phyloP scores from a whole-genome alignment of 2,797 vertebrate genomes.

The Falco columbarius region DNA sequence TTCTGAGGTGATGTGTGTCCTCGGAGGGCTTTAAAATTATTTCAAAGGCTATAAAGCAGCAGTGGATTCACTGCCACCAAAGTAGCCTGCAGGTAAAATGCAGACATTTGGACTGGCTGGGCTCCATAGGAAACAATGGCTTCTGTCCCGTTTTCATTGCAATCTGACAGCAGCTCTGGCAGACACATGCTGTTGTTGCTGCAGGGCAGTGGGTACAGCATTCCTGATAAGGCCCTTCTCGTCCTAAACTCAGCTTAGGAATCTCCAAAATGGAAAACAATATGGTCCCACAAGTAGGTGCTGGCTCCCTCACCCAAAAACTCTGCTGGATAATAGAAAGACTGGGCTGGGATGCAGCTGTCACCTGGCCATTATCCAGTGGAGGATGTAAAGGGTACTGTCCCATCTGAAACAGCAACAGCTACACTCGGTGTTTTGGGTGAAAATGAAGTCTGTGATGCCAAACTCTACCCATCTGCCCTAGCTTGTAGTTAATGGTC shows the following conservation, averaged over 20 bases:
- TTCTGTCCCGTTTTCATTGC: neutral
- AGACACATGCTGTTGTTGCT: accelerated
- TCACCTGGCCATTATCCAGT: neutral
- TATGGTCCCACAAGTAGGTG: neutral
- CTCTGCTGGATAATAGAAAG: neutral
- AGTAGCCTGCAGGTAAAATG: neutral
- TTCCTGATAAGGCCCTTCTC: neutral
- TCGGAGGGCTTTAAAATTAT: neutral
- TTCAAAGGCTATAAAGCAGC: neutral
- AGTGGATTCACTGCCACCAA: neutral
- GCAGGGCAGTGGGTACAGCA: neutral
- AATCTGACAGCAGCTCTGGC: neutral
- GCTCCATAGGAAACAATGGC: neutral
- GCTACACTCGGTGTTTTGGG: neutral
- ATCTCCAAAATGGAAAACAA: neutral
- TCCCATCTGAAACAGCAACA: neutral
- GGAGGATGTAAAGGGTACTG: neutral
- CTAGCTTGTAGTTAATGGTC: neutral
- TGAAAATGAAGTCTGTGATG: neutral
- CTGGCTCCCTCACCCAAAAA: neutral
- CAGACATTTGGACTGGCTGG: neutral
- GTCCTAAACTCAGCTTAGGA: neutral
- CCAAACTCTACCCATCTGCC: neutral
- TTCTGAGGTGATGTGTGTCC: neutral
- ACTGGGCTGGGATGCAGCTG: neutral